Percentiles rank a stretch among this genome's conserved stretches.
phyloP scores from a whole-genome alignment of 2,888 invertebrate species.

The Tetragonisca angustula region DNA sequence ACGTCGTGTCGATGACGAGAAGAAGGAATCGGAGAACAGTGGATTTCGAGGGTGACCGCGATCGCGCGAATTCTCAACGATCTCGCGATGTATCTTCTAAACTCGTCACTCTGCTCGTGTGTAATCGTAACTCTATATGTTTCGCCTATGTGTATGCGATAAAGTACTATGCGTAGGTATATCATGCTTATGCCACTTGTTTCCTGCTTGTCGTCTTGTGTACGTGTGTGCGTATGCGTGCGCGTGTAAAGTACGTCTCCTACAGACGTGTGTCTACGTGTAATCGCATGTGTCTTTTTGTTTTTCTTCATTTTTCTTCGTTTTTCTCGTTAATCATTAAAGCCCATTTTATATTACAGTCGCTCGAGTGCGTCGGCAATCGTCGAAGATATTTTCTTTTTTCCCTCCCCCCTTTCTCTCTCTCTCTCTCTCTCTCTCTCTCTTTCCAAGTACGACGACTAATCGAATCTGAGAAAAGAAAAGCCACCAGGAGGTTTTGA shows the following conservation, averaged over 20 bases:
- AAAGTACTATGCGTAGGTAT: conserved; percentile 71
- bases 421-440: not conserved
- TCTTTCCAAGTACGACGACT: conserved; percentile 13
- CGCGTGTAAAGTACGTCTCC: not conserved
- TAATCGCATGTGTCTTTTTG: conserved; percentile 33
- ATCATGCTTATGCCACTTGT: conserved; percentile 66
- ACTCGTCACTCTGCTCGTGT: conserved; percentile 60
- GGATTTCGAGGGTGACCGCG: conserved; percentile 38
- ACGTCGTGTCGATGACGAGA: not conserved
- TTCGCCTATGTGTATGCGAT: conserved; percentile 66
- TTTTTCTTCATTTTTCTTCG: conserved; percentile 39
- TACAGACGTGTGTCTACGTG: not conserved
- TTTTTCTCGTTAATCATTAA: conserved; percentile 63
- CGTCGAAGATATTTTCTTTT: conserved; percentile 27
- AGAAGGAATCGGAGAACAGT: not conserved
- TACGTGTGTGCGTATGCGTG: conserved; percentile 9
- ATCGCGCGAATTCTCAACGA: conserved; percentile 42
- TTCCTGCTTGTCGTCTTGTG: conserved; percentile 25
- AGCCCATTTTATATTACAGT: conserved; percentile 71
- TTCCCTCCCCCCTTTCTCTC: not conserved
- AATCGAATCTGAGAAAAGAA: conserved; percentile 27
- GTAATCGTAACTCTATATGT: conserved; percentile 66
- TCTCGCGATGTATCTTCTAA: conserved; percentile 53
- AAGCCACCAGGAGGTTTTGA: not conserved
- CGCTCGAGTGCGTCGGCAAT: conserved; percentile 79